These are phyloP conservation scores for Hetaerina titia DNA, from an alignment of 2,888 invertebrate genomes.

Conservation along the genomic window DNA sequence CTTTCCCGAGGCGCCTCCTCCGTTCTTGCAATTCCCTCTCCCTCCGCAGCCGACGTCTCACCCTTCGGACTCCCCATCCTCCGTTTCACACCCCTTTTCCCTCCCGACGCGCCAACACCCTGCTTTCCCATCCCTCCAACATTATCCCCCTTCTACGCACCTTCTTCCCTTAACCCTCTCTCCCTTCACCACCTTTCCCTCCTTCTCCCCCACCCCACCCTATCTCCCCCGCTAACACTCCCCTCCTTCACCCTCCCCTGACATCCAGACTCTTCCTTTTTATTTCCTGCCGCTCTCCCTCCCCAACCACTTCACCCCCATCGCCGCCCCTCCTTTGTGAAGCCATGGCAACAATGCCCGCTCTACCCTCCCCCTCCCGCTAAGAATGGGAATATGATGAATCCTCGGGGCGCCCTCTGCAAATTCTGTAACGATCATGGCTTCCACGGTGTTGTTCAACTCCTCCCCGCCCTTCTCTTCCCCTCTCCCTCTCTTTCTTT, in stretches of 20 bases:
- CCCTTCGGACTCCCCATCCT: not conserved
- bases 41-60: not conserved
- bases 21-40: not conserved
- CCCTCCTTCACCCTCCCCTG: not conserved
- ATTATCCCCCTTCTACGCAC: not conserved
- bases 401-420: not conserved
- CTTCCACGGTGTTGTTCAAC: not conserved
- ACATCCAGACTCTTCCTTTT: not conserved
- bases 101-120: not conserved
- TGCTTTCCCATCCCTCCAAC: not conserved
- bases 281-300: not conserved
- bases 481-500: not conserved
- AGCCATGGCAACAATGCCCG: not conserved
- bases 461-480: not conserved
- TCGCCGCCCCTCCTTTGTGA: not conserved
- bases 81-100: not conserved
- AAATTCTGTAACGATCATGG: slow-evolving; percentile 3
- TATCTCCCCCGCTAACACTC: not conserved
- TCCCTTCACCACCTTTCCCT: not conserved
- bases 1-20: not conserved
- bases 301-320: not conserved
- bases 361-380: not conserved
- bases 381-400: not conserved
- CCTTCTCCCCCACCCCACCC: not conserved
- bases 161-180: not conserved